Evolutionary conservation across 64 coral and sea anemone species (phyloP).

Genomic region (Cladopsammia gracilis): DNA sequence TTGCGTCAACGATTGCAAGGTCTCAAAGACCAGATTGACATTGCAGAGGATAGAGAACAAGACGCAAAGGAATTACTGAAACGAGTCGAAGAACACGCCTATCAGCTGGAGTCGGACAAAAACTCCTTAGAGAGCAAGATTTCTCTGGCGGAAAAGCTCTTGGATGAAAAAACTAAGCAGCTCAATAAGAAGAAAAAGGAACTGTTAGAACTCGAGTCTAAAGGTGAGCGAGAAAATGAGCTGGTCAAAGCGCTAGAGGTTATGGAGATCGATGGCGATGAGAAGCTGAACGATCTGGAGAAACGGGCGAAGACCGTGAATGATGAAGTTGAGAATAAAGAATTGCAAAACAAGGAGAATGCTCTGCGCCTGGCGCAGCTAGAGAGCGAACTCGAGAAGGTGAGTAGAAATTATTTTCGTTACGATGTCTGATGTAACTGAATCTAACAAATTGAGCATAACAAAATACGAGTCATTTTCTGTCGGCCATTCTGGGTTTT

Average conservation of each 20-base stretch:
- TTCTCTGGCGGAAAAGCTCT: conserved; percentile 24
- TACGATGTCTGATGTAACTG: neutral
- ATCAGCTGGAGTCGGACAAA: conserved; percentile 70
- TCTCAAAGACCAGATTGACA: conserved; percentile 83
- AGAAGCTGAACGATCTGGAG: conserved; percentile 81
- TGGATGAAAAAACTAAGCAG: conserved; percentile 46
- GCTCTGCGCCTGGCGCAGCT: conserved; percentile 48
- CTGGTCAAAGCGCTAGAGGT: conserved; percentile 74
- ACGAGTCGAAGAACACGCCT: conserved; percentile 22
- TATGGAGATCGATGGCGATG: conserved; percentile 88
- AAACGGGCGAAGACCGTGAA: conserved; percentile 65
- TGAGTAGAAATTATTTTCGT: neutral
- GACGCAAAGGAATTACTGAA: conserved; percentile 70
- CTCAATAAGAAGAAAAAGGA: conserved; percentile 35
- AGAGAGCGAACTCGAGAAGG: conserved; percentile 73
- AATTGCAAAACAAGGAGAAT: conserved; percentile 67
- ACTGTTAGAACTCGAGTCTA: conserved; percentile 50
- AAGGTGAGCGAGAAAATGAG: conserved; percentile 68
- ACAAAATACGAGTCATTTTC: too few species aligned
- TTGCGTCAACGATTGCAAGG: conserved; percentile 83
- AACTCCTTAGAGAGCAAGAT: conserved; percentile 67
- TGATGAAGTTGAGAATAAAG: conserved; percentile 47
- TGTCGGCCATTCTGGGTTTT: too few species aligned
- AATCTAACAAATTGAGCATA: neutral
- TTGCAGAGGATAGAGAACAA: conserved; percentile 77